Percentiles rank a stretch among this genome's conserved stretches.
These are phyloP conservation scores for Teleogryllus occipitalis DNA, from an alignment of 1,140 invertebrate species.

Conservation along the genomic window DNA sequence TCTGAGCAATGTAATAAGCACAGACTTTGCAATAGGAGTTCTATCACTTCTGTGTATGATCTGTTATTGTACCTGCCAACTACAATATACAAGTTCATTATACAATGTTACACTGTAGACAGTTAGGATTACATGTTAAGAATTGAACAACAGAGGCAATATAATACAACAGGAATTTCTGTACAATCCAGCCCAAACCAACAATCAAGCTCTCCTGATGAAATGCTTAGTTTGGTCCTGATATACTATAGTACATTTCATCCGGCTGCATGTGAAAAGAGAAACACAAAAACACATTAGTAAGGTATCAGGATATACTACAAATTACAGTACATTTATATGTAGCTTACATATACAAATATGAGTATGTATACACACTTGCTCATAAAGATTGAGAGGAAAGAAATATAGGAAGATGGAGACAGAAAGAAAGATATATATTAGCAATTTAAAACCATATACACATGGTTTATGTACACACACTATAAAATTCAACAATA, in stretches of 20 bases:
- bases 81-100: neutral
- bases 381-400: too few relatives aligned
- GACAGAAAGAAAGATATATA: too few relatives aligned
- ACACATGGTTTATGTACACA: too few relatives aligned
- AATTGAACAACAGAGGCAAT: neutral
- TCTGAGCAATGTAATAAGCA: neutral
- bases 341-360: too few relatives aligned
- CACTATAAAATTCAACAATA: too few relatives aligned
- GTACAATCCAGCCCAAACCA: neutral
- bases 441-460: too few relatives aligned
- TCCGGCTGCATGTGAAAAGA: neutral
- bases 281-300: neutral
- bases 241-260: conserved; percentile 6
- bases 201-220: neutral
- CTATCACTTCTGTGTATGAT: neutral
- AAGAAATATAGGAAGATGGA: too few relatives aligned
- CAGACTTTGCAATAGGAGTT: neutral
- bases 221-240: neutral
- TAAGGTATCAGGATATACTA: neutral
- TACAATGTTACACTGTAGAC: neutral
- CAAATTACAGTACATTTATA: too few relatives aligned
- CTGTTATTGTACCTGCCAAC: neutral
- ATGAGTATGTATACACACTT: too few relatives aligned
- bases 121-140: neutral
- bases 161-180: neutral